Evolutionary conservation across 2,113 vertebrate species (phyloP), one percentile per base, ranked within the genome.

Genomic region (Bucco capensis): DNA sequence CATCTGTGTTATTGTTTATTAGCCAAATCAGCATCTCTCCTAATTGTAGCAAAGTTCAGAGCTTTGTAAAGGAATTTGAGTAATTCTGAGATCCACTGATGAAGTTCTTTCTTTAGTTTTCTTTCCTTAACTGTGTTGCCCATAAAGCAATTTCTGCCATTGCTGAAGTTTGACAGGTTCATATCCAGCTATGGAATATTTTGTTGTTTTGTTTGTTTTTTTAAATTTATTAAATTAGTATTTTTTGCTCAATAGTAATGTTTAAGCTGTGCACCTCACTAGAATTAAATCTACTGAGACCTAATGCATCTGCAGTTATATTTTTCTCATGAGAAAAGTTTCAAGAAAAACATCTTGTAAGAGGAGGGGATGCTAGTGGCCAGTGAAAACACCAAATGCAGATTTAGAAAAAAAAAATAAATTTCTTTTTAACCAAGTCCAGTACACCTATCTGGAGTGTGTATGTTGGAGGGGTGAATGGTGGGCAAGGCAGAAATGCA

Each of bases 1-100:
- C 37, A 67, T 87, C 90, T 82, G 14, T 10, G 1, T 74, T 21
- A 47, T 14, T 54, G 40, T 57, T 83, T 88, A 15, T 77, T 77
- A 51, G 40, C 38, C 51, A 80, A 71, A 91, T 75, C 76, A 83
- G 40, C 66, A 31, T 83, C 37, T 88, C 40, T 70, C 9, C 28
- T 77, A 88, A 66, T n/a, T 88, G 69, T 72, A 83, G 19, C 71
- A 62, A 81, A 93, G 71, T 94, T 92, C 69, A 86, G 76, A 46
- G 47, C 38, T 96, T 81, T 90, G 67, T 70, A 82, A 76, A 94
- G 46, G 54, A 86, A 61, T 93, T 78, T 61, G 42, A 72, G 28
- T 60, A 65, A 81, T 83, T 95, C 37, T 37, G 66, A 30, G 33
- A 91, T 84, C 76, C 35, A 37, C 38, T 78, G 40, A 38, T 83